A percentile compares a stretch with the other conserved stretches of the same genome.
These are phyloP conservation scores for Aphrophora alni DNA, from an alignment of 2,888 invertebrate genomes.

Conservation along the genomic window DNA sequence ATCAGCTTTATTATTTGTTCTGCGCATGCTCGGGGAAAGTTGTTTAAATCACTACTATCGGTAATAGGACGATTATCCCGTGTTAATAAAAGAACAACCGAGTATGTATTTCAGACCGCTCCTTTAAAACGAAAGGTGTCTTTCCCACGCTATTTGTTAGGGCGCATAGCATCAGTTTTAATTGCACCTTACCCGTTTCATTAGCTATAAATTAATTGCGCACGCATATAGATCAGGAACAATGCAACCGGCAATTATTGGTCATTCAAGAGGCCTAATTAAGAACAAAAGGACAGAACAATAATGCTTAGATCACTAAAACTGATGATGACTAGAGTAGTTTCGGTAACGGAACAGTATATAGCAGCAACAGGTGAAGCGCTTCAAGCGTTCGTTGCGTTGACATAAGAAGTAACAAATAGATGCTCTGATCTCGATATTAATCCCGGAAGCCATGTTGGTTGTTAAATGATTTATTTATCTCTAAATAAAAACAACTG, in stretches of 20 bases:
- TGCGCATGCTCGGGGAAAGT: not conserved
- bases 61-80: not conserved
- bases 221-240: not conserved
- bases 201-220: conserved; percentile 2
- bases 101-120: too few relatives aligned
- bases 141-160: conserved; percentile 6
- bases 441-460: not conserved
- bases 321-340: not conserved
- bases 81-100: too few relatives aligned
- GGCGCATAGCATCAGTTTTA: not conserved
- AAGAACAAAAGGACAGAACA: not conserved
- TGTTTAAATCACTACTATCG: not conserved
- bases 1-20: too few relatives aligned
- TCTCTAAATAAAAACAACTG: not conserved
- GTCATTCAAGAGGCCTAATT: not conserved
- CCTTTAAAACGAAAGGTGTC: not conserved
- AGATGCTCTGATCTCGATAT: not conserved
- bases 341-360: too few relatives aligned
- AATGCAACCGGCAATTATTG: conserved; percentile 6
- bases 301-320: conserved; percentile 6
- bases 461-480: not conserved
- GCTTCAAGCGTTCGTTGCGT: not conserved
- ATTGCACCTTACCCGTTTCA: not conserved
- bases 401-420: not conserved
- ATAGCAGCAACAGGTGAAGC: not conserved